Evolutionary conservation across 2,113 vertebrate species (phyloP), one percentile per base, ranked within the genome.

Genomic region (Lepidothrix coronata): DNA sequence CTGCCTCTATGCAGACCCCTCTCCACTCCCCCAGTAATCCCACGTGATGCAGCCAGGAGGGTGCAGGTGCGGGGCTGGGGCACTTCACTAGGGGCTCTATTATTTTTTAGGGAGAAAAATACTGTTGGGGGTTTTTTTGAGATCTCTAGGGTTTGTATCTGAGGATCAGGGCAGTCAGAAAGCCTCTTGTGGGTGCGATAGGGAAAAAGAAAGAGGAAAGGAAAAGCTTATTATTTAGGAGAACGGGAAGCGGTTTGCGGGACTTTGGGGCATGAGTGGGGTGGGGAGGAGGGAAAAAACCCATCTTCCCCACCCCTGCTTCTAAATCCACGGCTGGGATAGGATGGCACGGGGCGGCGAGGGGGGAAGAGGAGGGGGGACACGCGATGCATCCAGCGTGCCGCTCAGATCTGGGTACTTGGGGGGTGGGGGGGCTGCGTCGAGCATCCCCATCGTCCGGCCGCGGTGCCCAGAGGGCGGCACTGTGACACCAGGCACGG

Each of bases 391-490:
- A 52, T 54, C 12, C 71, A 8, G 39, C 0, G 18, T 2, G 41
- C 51, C 7, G n/a, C 91, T 75, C 48, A 2, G 1, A 71, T 17
- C 13, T 19, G 51, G 21, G 4, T 3, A 5, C 44, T n/a, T 30
- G 4, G 2, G 25, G 57, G 52, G 9, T 2, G 27, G 2, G 5
- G 25, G 52, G 24, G 28, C 28, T 28, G 57, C 37, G 9, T 1
- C 0, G 68, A 84, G 48, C 88, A 75, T 35, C 84, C 57, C 87
- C 75, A 14, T 58, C 57, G 66, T 83, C 21, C 22, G 62, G 72
- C 67, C 76, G 49, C 44, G 8, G 48, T 62, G 88, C 91, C 92
- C 97, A 78, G 92, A 44, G 93, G 97, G 95, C 93, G 96, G 96
- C 95, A 92, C 94, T 97, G 89, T 86, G 85, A 86, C 84, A 87